Base-by-base conservation (phyloP, 2,888 invertebrate genomes). In the Norana najaformis region DNA sequence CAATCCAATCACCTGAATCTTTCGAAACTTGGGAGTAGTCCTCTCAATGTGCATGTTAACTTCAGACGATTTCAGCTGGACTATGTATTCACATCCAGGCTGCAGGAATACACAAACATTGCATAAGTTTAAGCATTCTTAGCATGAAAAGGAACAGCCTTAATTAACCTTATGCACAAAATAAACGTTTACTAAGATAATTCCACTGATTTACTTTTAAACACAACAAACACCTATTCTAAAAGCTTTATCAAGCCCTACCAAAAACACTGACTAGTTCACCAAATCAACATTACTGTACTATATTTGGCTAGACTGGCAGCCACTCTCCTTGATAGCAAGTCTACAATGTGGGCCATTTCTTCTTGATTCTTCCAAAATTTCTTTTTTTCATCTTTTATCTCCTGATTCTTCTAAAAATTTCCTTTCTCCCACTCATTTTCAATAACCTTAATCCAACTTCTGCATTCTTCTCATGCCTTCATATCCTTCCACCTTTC, bases 11-110 rank as follows among this genome's bases (percentile, higher is more conserved):
- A 90, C 90, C 89, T 90, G 30, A 35, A 90, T 37, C 35, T 39
- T 89, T 35, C 89, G 88, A 36, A 88, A 39, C 41, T 95, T 95
- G 0, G 96, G 96, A n/a, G 96, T 95, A 0, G 96, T 95, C 91
- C 96, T 95, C 92, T 96, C 95, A 53, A 96, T 95, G 90, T 96
- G 95, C 89, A 95, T 94, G 92, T 96, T 96, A 83, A 95, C 95
- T 89, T 96, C 96, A 1, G 95, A 95, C 18, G 92, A 92, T 92
- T 96, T 96, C 92, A 96, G 93, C 39, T 95, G 94, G 16, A 96
- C 94, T 47, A 89, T 90, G 83, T 92, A 92, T 18, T 91, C 91
- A 89, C 92, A 92, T n/a, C 90, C 88, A 11, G 92, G 92, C 92
- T 92, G 90, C 34, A 89, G 53, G 14, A 41, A 89, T 90, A 34